Conservation (phyloP, 2,113 vertebrate species). For the Mastomys coucha region DNA sequence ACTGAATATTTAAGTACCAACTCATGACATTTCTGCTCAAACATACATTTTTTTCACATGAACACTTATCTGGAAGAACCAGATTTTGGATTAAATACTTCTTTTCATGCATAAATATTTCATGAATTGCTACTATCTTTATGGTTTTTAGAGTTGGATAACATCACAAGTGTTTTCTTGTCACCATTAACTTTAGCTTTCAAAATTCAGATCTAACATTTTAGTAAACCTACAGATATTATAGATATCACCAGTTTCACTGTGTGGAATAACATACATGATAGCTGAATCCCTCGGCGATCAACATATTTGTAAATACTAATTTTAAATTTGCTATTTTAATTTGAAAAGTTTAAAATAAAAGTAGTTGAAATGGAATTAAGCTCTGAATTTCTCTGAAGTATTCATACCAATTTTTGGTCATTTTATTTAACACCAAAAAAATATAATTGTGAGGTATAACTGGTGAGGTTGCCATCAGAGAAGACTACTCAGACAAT, state of each 20-base stretch:
- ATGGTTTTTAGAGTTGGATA: not conserved
- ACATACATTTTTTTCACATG: not conserved
- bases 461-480: not conserved
- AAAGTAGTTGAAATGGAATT: constrained; percentile 14
- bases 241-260: constrained; percentile 15
- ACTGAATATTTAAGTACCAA: not conserved
- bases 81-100: not conserved
- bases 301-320: constrained; percentile 28
- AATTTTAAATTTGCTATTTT: constrained; percentile 44
- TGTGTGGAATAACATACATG: not conserved
- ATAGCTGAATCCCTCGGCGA: not conserved
- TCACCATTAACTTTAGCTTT: constrained; percentile 49
- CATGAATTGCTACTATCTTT: not conserved
- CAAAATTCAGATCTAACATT: not conserved
- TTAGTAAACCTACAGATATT: constrained; percentile 43
- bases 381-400: constrained; percentile 4
- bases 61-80: not conserved
- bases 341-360: constrained; percentile 34
- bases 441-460: not conserved
- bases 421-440: constrained; percentile 6
- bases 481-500: not conserved
- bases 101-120: constrained; percentile 34
- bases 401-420: constrained; percentile 13
- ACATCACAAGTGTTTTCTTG: constrained; percentile 29
- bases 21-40: not conserved